These are phyloP conservation scores for Zosterops hypoxanthus DNA, from an alignment of 2,113 vertebrate genomes.

Conservation along the genomic window DNA sequence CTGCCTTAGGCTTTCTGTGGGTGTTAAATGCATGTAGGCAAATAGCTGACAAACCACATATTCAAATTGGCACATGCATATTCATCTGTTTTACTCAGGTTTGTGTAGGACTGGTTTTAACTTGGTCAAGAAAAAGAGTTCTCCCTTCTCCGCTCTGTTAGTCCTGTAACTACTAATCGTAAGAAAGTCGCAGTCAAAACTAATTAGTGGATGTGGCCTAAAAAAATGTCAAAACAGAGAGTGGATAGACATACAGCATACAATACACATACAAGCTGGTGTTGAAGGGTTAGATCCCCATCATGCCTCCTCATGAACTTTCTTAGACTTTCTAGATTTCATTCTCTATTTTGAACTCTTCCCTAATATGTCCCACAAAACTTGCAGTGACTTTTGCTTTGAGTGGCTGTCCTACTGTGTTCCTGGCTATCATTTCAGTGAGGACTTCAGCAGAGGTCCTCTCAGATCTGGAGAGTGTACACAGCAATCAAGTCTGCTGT, in stretches of 20 bases:
- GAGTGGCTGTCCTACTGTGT: neutral
- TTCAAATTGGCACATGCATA: conserved; percentile 1
- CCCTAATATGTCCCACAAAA: neutral
- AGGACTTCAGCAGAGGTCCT: neutral
- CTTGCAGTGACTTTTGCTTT: neutral
- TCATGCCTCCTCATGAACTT: neutral
- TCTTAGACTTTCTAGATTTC: neutral
- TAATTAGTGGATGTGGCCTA: neutral
- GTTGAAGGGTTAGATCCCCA: neutral
- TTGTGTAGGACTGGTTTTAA: neutral
- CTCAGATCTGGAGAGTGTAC: neutral
- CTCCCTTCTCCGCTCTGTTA: neutral
- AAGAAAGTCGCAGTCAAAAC: neutral
- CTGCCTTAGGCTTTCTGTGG: conserved; percentile 39
- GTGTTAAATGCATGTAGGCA: conserved; percentile 37
- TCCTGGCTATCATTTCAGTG: neutral
- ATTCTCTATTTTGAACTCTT: neutral
- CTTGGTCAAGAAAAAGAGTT: neutral
- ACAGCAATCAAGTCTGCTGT: neutral
- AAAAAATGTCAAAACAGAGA: neutral
- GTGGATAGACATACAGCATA: neutral
- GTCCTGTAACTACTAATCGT: neutral
- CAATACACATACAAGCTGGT: too few relatives aligned
- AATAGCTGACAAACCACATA: conserved; percentile 46
- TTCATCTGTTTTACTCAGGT: neutral